A percentile compares a stretch with the other conserved stretches of the same genome.
Conservation (phyloP, 1,140 invertebrate genomes). For the Bombus superbus region DNA sequence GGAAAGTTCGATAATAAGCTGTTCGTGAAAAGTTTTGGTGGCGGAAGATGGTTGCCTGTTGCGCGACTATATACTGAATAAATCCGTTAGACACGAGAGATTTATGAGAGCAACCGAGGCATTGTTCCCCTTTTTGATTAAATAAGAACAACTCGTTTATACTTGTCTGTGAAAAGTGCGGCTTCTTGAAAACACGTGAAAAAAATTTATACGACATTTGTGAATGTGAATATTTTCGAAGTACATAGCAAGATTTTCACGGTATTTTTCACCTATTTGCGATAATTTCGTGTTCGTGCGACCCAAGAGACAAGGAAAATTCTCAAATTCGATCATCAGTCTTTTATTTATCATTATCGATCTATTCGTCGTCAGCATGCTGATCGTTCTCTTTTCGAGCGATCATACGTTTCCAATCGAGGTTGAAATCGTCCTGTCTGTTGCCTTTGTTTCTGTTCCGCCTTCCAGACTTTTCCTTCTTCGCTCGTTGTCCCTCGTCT, state of each 20-base stretch:
- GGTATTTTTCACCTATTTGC: too few species aligned
- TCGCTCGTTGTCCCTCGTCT: too few species aligned
- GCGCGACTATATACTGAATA: slow-evolving; percentile 15
- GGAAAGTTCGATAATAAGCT: slow-evolving; percentile 52
- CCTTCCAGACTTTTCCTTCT: background rate
- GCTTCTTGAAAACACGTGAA: too few species aligned
- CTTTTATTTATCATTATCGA: background rate
- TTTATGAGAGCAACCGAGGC: background rate
- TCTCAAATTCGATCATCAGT: background rate
- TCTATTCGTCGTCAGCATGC: background rate
- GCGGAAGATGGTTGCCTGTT: slow-evolving; percentile 17
- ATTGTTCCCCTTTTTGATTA: background rate
- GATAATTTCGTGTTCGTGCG: too few species aligned
- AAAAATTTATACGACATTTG: background rate
- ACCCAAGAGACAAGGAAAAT: background rate
- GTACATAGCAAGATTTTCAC: too few species aligned
- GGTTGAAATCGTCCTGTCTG: background rate
- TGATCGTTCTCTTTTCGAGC: background rate
- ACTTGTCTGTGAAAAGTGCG: too few species aligned
- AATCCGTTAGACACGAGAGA: slow-evolving; percentile 3
- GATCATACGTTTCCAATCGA: background rate
- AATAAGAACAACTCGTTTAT: background rate
- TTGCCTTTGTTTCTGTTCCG: slow-evolving; percentile 9
- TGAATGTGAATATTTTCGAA: background rate
- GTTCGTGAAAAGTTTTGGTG: slow-evolving; percentile 31